These are phyloP conservation scores for Drosophila athabasca DNA, from an alignment of 1,140 invertebrate species.

Conservation along the genomic window DNA sequence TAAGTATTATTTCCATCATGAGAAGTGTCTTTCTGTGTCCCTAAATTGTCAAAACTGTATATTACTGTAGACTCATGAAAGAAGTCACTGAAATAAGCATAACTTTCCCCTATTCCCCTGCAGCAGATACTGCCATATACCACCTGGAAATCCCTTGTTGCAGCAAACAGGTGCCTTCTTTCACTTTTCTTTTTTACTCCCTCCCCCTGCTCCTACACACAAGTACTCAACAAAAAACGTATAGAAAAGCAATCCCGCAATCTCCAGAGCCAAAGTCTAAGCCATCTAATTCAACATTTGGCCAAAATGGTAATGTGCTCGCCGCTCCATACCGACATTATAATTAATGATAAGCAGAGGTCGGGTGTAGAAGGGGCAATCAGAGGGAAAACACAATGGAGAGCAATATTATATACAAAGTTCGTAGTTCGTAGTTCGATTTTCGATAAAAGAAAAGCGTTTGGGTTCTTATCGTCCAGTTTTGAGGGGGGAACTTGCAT, in stretches of 20 bases:
- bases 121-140: no score
- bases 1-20: no score
- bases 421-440: conserved; percentile 51
- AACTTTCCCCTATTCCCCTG: no score
- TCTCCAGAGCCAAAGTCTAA: conserved; percentile 19
- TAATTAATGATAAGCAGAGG: conserved; percentile 73
- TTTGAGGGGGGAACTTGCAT: conserved; percentile 55
- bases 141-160: neutral
- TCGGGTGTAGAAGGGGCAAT: conserved; percentile 38
- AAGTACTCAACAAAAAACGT: no score
- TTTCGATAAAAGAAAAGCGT: conserved; percentile 60
- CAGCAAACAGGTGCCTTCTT: conserved; percentile 29
- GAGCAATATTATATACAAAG: conserved; percentile 27
- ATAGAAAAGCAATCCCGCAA: neutral
- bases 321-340: conserved; percentile 66
- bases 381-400: conserved; percentile 64
- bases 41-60: no score
- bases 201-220: neutral
- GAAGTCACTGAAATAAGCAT: no score
- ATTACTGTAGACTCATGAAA: no score
- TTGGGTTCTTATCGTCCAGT: conserved; percentile 36
- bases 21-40: no score
- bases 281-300: conserved; percentile 68
- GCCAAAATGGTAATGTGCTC: conserved; percentile 68
- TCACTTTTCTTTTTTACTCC: neutral